Base-by-base conservation (phyloP, 2,888 invertebrate species). In the Mythimna albipuncta region DNA sequence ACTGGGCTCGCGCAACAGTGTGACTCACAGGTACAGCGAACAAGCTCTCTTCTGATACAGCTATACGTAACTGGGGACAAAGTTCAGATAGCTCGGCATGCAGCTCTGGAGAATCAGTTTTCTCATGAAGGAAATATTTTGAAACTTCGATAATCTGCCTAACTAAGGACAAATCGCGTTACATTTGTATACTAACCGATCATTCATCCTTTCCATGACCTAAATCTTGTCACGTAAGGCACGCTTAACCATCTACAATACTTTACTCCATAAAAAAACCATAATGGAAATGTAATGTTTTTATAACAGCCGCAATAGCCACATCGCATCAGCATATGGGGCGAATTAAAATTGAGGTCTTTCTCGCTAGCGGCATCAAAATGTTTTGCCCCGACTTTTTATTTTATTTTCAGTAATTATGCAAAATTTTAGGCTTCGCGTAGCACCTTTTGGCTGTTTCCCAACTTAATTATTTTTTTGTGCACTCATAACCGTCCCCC, bases 381-480 rank as follows among this genome's bases (percentile, higher is more conserved):
- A 75, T 64, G 62, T 59, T 57, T 32, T 38, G 19, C 69, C 58
- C 61, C n/a, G 32, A 62, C 38, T 65, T 84, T 75, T 83, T 72
- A 70, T 82, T 81, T 81, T 69, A 70, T 70, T 82, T 19, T 19
- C 50, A 57, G 79, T 70, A 81, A 81, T 83, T 84, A 81, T 65
- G 82, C 64, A 72, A 79, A 75, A 73, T 67, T 64, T 71, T 59
- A 44, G 66, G 54, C 72, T 75, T 47, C 62, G 64, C 54, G 35
- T 61, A 71, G 59, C 61, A 72, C 82, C 59, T 75, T 55, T 54
- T 63, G 75, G 69, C 55, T 67, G 78, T 52, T 75, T 52, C 47
- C 69, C 62, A 72, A 72, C 75, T 73, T 81, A 81, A 83, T 75
- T 69, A 69, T 63, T 81, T 83, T 76, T 83, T 82, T 78, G 67